These are phyloP conservation scores for Laticauda colubrina DNA, from an alignment of 2,113 vertebrate species.

Conservation along the genomic window DNA sequence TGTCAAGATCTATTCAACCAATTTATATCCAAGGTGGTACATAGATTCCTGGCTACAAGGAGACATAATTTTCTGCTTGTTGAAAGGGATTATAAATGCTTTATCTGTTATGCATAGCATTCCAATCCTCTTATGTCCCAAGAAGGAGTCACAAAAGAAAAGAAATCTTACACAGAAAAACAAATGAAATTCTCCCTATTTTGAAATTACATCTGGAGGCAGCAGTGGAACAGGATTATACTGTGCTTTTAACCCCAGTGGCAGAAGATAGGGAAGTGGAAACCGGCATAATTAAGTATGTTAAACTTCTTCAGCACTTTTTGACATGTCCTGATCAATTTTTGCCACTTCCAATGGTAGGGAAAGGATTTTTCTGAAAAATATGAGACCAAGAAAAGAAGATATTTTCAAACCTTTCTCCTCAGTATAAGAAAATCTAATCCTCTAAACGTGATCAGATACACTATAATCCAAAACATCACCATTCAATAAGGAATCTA, in stretches of 20 bases:
- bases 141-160: constrained; percentile 6
- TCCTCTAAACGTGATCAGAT: not conserved
- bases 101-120: not conserved
- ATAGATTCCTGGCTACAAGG: not conserved
- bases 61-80: not conserved
- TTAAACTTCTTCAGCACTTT: fast-evolving
- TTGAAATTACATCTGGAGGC: not conserved
- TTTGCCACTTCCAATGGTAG: not conserved
- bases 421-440: not conserved
- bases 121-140: not conserved
- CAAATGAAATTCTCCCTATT: not conserved
- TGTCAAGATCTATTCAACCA: not conserved
- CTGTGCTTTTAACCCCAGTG: not conserved
- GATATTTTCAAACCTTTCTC: not conserved
- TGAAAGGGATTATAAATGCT: not conserved
- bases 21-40: not conserved
- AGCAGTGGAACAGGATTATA: fast-evolving
- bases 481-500: not conserved
- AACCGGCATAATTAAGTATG: not conserved
- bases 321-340: not conserved
- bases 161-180: not conserved
- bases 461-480: not conserved
- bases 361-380: not conserved
- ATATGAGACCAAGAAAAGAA: not conserved
- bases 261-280: not conserved